Evolutionary conservation across 2,113 vertebrate genomes (phyloP).

Genomic region (Burhinus bistriatus): DNA sequence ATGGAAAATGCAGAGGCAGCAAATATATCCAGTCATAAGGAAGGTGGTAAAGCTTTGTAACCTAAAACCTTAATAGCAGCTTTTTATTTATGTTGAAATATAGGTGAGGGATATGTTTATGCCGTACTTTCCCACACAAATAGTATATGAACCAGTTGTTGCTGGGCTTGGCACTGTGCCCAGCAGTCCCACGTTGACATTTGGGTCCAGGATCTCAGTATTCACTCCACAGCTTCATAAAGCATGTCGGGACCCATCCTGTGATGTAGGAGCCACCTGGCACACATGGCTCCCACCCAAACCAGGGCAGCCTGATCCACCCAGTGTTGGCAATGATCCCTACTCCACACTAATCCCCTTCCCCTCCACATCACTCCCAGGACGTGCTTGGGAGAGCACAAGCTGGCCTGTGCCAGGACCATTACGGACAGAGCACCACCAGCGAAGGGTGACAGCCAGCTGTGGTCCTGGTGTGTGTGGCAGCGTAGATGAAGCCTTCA

Average conservation of each 20-base stretch:
- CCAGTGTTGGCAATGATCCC: neutral
- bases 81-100: neutral
- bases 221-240: neutral
- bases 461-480: neutral
- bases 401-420: neutral
- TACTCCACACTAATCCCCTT: neutral
- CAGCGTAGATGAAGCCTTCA: neutral
- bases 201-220: neutral
- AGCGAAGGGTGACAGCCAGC: neutral
- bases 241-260: neutral
- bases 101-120: neutral
- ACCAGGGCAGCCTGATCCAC: neutral
- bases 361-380: neutral
- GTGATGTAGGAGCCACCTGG: neutral
- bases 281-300: neutral
- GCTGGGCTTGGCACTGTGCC: neutral
- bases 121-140: neutral
- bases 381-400: neutral
- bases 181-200: neutral
- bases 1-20: neutral
- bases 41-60: neutral
- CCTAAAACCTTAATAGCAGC: neutral
- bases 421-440: rapidly evolving
- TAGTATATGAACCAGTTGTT: neutral
- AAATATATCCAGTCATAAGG: neutral